Evolutionary conservation across 2,888 invertebrate species (phyloP), one percentile per base, ranked within the genome.

Genomic region (Cerastis leucographa): DNA sequence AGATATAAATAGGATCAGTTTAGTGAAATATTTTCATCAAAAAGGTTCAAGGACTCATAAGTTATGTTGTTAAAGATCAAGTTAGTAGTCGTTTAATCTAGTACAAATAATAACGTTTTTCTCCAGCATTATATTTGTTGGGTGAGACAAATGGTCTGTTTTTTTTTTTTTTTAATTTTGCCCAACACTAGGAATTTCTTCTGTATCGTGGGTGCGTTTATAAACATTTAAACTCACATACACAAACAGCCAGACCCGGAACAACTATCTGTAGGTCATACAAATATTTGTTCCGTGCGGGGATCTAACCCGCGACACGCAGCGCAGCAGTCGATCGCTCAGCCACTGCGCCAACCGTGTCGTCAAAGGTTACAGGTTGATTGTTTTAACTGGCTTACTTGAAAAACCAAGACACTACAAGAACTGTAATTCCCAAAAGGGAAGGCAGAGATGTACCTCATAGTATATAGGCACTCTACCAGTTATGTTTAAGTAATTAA

Each of bases 11-110:
- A 46, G 40, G 54, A 67, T 67, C 40, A 14, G 22, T 62, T 78
- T 35, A 54, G 46, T 54, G 19, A 44, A 29, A 62, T 49, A 54
- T 73, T 67, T 71, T n/a, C 67, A 54, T 62, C 61, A 66, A 80
- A 67, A 78, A 2, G 12, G 66, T 67, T 73, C 25, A 29, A 46
- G 40, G 44, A 61, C 44, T 64, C 17, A 2, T 46, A 56, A 19
- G 51, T 66, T 66, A 72, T 17, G 12, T 12, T 51, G n/a, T 61
- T 66, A 66, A 1, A 35, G 51, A 46, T 35, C 9, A 35, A 40
- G 40, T 56, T 49, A 49, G 22, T 22, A 40, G 12, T n/a, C 12
- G 62, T 70, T 17, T 25, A 69, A 51, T 25, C 69, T 3, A 51
- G 40, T 7, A 42, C 40, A 70, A 29, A 25, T n/a, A 29, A 1